These are phyloP conservation scores for Rhamnusium bicolor DNA, from an alignment of 2,888 invertebrate species.

Conservation along the genomic window DNA sequence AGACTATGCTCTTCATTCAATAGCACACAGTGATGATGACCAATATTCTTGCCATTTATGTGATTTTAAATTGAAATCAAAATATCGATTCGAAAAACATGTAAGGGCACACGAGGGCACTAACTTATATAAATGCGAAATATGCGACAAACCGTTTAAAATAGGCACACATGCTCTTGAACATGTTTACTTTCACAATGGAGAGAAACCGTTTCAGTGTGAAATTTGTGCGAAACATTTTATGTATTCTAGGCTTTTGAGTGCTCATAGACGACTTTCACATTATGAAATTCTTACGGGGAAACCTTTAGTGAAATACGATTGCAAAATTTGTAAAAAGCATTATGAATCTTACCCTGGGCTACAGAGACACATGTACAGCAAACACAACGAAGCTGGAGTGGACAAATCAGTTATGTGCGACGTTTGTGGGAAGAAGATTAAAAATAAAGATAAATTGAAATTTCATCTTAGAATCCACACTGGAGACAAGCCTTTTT, in stretches of 20 bases:
- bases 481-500: constrained; percentile 76
- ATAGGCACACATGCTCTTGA: constrained; percentile 62
- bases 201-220: constrained; percentile 72
- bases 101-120: constrained; percentile 62
- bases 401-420: constrained; percentile 71
- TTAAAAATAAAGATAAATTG: constrained; percentile 62
- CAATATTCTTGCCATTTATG: constrained; percentile 65
- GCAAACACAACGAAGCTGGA: constrained; percentile 61
- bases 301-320: constrained; percentile 64
- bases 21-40: constrained; percentile 57
- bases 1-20: constrained; percentile 62
- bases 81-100: constrained; percentile 67
- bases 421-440: constrained; percentile 63
- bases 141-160: constrained; percentile 44
- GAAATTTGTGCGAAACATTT: constrained; percentile 74
- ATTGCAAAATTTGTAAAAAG: constrained; percentile 72
- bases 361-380: constrained; percentile 67
- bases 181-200: constrained; percentile 64
- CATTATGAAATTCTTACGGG: constrained; percentile 70
- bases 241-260: constrained; percentile 71
- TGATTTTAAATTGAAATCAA: constrained; percentile 60
- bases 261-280: constrained; percentile 70
- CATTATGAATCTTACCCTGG: constrained; percentile 67
- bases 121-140: constrained; percentile 46
- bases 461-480: constrained; percentile 75